A percentile compares a stretch with the other conserved stretches of the same genome.
phyloP scores from a whole-genome alignment of 2,888 invertebrate species.

The Apamea epomidion region DNA sequence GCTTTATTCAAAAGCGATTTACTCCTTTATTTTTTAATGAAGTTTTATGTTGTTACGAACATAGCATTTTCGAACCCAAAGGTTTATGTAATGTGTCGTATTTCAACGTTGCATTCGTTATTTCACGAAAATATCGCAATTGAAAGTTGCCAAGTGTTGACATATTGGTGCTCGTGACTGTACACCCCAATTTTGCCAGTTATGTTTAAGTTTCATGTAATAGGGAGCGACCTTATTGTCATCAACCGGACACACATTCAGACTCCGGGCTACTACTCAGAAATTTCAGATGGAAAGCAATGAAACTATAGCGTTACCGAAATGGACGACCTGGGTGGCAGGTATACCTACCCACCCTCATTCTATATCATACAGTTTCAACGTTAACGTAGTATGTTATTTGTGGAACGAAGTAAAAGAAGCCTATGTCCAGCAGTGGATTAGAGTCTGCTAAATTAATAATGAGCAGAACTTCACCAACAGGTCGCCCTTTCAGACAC shows the following conservation, averaged over 20 bases:
- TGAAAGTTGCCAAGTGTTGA: no score
- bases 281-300: no score
- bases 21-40: no score
- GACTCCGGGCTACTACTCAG: background rate
- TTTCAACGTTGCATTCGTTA: no score
- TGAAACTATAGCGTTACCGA: background rate
- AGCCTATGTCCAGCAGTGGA: background rate
- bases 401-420: background rate
- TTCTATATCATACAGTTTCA: background rate
- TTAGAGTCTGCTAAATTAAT: background rate
- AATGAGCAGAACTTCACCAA: slow-evolving; percentile 17
- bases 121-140: no score
- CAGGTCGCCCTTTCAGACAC: slow-evolving; percentile 18
- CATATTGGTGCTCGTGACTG: no score
- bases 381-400: background rate
- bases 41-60: no score
- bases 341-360: background rate
- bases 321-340: background rate
- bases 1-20: no score
- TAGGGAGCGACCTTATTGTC: background rate
- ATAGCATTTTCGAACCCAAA: no score
- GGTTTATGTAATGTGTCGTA: no score
- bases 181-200: background rate
- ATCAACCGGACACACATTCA: background rate
- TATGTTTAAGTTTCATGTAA: background rate